A percentile compares a stretch with the other conserved stretches of the same genome.
These are phyloP conservation scores for Drosophila heteroneura DNA, from an alignment of 2,888 invertebrate genomes.

Conservation along the genomic window DNA sequence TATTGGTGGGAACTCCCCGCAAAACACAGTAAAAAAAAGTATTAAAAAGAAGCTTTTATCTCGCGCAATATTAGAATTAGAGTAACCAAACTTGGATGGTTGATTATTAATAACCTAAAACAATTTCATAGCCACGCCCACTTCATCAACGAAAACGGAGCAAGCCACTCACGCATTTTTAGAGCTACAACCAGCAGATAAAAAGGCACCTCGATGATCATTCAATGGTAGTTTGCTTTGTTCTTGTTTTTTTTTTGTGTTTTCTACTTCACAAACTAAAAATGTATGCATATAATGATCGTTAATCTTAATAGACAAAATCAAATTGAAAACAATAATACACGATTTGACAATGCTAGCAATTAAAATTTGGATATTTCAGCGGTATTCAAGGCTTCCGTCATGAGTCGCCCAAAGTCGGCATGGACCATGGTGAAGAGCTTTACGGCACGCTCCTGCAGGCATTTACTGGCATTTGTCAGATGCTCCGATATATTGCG, in stretches of 20 bases:
- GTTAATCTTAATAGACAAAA: not conserved
- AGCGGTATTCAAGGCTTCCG: constrained; percentile 86
- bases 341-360: not conserved
- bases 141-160: not conserved
- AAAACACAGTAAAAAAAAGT: not conserved
- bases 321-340: not conserved
- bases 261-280: not conserved
- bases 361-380: constrained; percentile 68
- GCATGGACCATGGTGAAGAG: constrained; percentile 93
- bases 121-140: not conserved
- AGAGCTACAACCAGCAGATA: not conserved
- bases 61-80: not conserved
- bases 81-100: not conserved
- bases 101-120: not conserved
- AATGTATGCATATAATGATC: not conserved
- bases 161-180: not conserved
- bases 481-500: constrained; percentile 93
- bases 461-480: constrained; percentile 92
- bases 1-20: not conserved
- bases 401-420: constrained; percentile 91
- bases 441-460: constrained; percentile 94
- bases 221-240: not conserved
- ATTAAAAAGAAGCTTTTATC: not conserved
- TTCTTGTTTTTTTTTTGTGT: not conserved
- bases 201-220: not conserved